These are phyloP conservation scores for Syritta pipiens DNA, from an alignment of 2,888 invertebrate species.

Conservation along the genomic window DNA sequence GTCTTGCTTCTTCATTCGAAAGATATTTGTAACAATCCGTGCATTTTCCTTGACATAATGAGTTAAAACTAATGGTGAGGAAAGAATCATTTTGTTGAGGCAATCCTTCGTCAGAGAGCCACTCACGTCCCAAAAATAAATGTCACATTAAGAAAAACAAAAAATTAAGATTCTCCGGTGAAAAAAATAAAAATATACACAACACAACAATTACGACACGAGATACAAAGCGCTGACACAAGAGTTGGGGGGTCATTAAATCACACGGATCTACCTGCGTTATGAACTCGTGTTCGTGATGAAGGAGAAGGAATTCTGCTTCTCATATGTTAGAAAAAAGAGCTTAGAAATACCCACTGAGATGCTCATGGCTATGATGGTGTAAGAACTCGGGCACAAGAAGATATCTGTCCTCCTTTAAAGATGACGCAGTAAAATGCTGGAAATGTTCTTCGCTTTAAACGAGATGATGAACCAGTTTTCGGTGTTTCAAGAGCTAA, in stretches of 20 bases:
- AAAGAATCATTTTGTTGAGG: slow-evolving; percentile 3
- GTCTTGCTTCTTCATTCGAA: not conserved
- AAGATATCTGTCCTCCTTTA: too few species aligned
- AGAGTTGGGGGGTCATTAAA: not conserved
- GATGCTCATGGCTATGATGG: too few species aligned
- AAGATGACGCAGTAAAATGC: too few species aligned
- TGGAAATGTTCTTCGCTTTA: too few species aligned
- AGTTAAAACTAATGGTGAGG: not conserved
- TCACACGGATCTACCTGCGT: too few species aligned
- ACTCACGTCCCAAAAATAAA: slow-evolving; percentile 15
- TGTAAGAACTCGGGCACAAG: too few species aligned
- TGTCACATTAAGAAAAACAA: not conserved
- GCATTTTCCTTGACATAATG: not conserved
- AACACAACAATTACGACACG: slow-evolving; percentile 1
- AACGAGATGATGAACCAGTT: too few species aligned
- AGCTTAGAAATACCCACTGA: too few species aligned
- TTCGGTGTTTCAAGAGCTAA: too few species aligned
- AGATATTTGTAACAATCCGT: not conserved
- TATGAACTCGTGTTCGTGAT: too few species aligned
- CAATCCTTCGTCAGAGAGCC: not conserved
- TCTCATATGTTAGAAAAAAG: too few species aligned
- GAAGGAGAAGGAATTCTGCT: too few species aligned
- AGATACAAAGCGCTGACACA: not conserved
- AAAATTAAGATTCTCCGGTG: not conserved
- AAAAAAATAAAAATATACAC: not conserved